Evolutionary conservation across 2,888 invertebrate genomes (phyloP).

Genomic region (Resseliella maxima): DNA sequence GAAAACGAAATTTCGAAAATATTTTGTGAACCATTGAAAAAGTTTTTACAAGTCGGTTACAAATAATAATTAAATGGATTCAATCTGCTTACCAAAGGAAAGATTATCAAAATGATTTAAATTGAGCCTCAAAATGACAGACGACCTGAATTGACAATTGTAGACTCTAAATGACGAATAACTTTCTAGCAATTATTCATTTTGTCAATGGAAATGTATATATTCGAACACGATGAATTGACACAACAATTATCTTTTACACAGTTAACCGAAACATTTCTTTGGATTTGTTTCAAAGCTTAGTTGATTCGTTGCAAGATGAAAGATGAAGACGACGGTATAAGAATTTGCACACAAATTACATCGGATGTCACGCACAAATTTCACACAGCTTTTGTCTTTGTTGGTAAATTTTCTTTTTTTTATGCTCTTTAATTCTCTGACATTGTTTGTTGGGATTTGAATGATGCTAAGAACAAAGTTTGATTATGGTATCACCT

Average conservation of each 20-base stretch:
- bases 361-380: neutral
- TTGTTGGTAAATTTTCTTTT: neutral
- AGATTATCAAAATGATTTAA: neutral
- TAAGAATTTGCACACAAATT: constrained; percentile 41
- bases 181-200: neutral
- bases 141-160: no score
- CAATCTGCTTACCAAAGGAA: neutral
- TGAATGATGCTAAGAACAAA: neutral
- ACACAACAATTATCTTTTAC: neutral
- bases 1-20: neutral
- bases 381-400: neutral
- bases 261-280: neutral
- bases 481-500: neutral
- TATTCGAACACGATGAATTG: no score
- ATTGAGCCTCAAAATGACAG: no score
- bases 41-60: neutral
- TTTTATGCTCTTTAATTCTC: neutral
- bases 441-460: neutral
- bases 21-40: neutral
- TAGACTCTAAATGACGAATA: no score
- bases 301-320: neutral
- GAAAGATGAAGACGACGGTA: neutral
- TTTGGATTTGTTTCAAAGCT: neutral
- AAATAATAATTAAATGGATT: neutral
- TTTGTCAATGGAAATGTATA: neutral